Conservation (phyloP, 1,140 invertebrate species). For the Eueides isabella region DNA sequence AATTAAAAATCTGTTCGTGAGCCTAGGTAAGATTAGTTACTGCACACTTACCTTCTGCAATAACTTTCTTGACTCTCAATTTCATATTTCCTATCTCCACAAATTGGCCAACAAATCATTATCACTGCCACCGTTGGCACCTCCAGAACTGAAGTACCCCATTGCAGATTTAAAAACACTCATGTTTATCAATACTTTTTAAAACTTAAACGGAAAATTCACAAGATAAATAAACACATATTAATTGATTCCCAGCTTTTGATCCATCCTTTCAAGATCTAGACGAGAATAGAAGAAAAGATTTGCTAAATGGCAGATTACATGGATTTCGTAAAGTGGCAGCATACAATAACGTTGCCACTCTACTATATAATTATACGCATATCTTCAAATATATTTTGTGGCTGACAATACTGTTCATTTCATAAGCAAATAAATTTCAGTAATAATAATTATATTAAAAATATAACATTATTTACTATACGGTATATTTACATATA, state of each 20-base stretch:
- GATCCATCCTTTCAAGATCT: constrained; percentile 23
- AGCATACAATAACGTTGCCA: constrained; percentile 25
- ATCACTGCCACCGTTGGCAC: constrained; percentile 83
- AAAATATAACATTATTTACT: neutral
- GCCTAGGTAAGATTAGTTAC: neutral
- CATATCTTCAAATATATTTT: neutral
- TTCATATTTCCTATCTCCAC: constrained; percentile 95
- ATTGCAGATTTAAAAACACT: constrained; percentile 95
- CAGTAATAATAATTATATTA: neutral
- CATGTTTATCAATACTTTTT: constrained; percentile 83
- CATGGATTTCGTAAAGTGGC: constrained; percentile 31
- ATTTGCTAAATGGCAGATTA: constrained; percentile 38
- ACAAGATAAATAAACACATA: constrained; percentile 36
- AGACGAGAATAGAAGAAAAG: constrained; percentile 19
- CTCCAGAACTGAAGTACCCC: constrained; percentile 89
- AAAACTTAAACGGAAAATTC: constrained; percentile 32
- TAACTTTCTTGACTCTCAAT: constrained; percentile 93
- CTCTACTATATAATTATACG: neutral
- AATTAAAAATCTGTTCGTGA: constrained; percentile 17
- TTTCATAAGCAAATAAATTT: neutral
- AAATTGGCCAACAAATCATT: constrained; percentile 95
- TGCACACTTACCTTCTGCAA: constrained; percentile 92
- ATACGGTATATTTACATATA: no score
- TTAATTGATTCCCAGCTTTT: constrained; percentile 25
- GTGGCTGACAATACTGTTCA: neutral